Evolutionary conservation across 2,113 vertebrate genomes (phyloP).

Genomic region (Bos indicus): DNA sequence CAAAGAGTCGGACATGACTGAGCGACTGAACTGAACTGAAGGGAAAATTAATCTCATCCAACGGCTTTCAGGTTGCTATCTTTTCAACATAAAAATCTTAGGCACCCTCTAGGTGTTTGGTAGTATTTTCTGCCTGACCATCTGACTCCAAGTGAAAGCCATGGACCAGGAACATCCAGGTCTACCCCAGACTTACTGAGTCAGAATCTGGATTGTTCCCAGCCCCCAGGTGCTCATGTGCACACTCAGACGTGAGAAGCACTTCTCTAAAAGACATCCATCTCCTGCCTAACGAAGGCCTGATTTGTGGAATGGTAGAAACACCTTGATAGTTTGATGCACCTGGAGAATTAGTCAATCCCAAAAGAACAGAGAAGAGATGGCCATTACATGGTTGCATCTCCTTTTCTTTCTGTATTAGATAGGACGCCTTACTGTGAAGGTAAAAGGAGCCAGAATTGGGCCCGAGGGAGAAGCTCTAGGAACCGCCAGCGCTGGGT

Average conservation of each 20-base stretch:
- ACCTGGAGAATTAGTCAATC: background rate
- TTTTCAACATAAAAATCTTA: background rate
- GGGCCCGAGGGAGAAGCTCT: background rate
- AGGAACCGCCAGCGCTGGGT: rapidly evolving
- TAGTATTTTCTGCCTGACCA: background rate
- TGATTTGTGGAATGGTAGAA: background rate
- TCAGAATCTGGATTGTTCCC: background rate
- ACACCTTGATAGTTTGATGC: no score
- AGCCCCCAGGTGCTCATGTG: rapidly evolving
- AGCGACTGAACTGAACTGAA: no score
- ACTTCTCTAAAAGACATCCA: background rate
- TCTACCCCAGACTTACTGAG: background rate
- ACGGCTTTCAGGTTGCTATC: background rate
- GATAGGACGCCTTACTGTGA: background rate
- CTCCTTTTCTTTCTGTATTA: background rate
- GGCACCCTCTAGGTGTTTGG: background rate
- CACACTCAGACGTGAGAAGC: background rate
- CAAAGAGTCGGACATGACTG: no score
- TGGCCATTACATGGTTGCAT: background rate
- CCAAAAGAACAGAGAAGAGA: background rate
- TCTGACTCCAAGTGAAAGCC: background rate
- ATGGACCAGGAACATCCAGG: background rate
- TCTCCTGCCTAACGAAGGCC: background rate
- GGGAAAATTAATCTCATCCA: background rate
- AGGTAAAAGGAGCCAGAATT: background rate